Percentiles rank a stretch among this genome's conserved stretches.
These are phyloP conservation scores for Onychomys arenicola DNA, from an alignment of 2,797 vertebrate species.

Conservation along the genomic window DNA sequence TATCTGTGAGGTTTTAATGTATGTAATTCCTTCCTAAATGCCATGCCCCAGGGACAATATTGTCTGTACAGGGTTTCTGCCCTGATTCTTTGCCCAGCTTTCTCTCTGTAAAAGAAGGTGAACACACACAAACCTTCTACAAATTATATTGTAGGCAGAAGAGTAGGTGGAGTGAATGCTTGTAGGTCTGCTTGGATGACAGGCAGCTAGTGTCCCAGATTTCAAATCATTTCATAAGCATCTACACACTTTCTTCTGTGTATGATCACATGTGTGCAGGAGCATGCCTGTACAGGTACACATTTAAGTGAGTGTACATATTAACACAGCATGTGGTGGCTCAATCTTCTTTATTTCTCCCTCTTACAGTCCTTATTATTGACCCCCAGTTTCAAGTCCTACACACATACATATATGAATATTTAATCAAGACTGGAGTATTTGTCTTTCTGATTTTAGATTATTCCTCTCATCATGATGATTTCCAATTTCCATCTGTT, in stretches of 20 bases:
- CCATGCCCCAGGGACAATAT: not conserved
- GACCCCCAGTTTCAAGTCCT: not conserved
- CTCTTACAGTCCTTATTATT: not conserved
- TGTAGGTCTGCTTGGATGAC: not conserved
- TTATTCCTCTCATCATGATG: not conserved
- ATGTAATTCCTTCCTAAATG: not conserved
- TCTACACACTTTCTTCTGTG: too few relatives aligned
- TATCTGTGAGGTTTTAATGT: not conserved
- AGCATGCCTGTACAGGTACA: not conserved
- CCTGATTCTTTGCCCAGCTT: too few relatives aligned
- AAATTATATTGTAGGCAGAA: not conserved
- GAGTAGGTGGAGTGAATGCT: not conserved
- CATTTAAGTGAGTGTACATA: not conserved
- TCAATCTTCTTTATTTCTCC: not conserved
- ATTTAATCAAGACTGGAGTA: not conserved
- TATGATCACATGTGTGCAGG: too few relatives aligned
- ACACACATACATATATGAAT: not conserved
- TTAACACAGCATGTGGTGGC: not conserved
- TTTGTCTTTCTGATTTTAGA: not conserved
- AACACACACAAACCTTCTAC: accelerated
- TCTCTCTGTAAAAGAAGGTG: not conserved
- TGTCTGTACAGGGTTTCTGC: not conserved
- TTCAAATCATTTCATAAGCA: not conserved
- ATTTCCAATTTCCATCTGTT: not conserved
- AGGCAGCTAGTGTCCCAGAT: not conserved